phyloP scores from a whole-genome alignment of 2,797 vertebrate genomes.

The Oryzias sinensis region DNA sequence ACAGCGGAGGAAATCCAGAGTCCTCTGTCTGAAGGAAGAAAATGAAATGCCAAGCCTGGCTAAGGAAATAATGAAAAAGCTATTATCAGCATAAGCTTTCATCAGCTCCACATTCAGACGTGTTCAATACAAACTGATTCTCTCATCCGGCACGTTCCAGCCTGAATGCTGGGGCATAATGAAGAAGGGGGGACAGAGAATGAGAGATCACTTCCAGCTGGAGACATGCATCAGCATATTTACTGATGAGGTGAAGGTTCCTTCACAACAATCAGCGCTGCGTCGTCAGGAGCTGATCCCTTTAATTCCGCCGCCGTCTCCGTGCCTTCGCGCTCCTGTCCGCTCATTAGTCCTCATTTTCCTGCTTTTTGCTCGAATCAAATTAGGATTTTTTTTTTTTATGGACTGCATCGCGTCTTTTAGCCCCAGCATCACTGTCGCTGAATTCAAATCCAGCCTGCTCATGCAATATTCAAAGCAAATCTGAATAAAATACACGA shows the following conservation, averaged over 20 bases:
- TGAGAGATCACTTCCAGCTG: slow-evolving; percentile 29
- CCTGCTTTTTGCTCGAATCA: slow-evolving; percentile 8
- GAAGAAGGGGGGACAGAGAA: slow-evolving; percentile 40
- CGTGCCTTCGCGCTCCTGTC: neutral
- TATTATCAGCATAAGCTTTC: slow-evolving; percentile 69
- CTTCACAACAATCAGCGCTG: slow-evolving; percentile 11
- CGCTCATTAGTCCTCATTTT: slow-evolving; percentile 8
- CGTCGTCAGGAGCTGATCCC: slow-evolving; percentile 1
- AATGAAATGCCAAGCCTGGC: slow-evolving; percentile 58
- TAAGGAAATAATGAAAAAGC: slow-evolving; percentile 70
- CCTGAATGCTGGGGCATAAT: slow-evolving; percentile 54
- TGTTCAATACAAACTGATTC: slow-evolving; percentile 66
- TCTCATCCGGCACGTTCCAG: slow-evolving; percentile 51
- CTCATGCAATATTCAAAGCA: slow-evolving; percentile 46
- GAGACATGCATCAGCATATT: slow-evolving; percentile 55
- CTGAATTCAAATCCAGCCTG: slow-evolving; percentile 41
- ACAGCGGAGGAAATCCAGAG: slow-evolving; percentile 33
- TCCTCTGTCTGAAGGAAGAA: slow-evolving; percentile 30
- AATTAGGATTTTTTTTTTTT: slow-evolving; percentile 21
- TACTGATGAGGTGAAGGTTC: slow-evolving; percentile 28
- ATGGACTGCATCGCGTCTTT: slow-evolving; percentile 1
- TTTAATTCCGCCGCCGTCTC: slow-evolving; percentile 6
- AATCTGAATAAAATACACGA: slow-evolving; percentile 37
- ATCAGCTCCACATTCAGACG: slow-evolving; percentile 69
- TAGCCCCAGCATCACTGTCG: slow-evolving; percentile 5